Evolutionary conservation across 2,888 invertebrate genomes (phyloP).

Genomic region (Phyllotreta striolata): DNA sequence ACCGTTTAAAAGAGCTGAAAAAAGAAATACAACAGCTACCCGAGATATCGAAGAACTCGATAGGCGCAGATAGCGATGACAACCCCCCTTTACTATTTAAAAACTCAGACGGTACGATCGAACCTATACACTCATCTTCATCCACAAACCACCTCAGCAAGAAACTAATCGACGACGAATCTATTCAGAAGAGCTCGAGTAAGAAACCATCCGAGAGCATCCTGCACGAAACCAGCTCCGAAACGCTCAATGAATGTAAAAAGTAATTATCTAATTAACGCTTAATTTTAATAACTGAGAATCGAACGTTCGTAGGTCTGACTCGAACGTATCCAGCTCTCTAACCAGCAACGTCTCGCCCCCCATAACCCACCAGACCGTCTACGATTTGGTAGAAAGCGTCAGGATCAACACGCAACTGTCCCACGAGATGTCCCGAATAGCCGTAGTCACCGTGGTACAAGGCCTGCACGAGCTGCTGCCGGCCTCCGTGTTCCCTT

Average conservation of each 20-base stretch:
- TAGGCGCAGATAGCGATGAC: slow-evolving; percentile 51
- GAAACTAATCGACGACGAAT: slow-evolving; percentile 19
- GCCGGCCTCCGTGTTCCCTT: slow-evolving; percentile 68
- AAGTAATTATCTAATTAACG: slow-evolving; percentile 32
- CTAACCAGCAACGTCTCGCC: slow-evolving; percentile 53
- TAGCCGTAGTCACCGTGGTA: slow-evolving; percentile 81
- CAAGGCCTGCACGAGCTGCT: slow-evolving; percentile 66
- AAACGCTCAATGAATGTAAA: slow-evolving; percentile 47
- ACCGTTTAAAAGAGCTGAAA: slow-evolving; percentile 70
- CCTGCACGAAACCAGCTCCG: slow-evolving; percentile 36
- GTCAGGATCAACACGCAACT: slow-evolving; percentile 85
- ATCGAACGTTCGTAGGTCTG: slow-evolving; percentile 38
- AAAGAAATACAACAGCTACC: slow-evolving; percentile 64
- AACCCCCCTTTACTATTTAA: slow-evolving; percentile 53
- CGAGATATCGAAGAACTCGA: slow-evolving; percentile 51
- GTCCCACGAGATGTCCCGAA: slow-evolving; percentile 85
- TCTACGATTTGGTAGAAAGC: slow-evolving; percentile 81
- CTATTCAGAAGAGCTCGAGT: too few species aligned
- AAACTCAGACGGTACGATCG: slow-evolving; percentile 55
- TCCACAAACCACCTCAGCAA: slow-evolving; percentile 44
- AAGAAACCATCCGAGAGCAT: slow-evolving; percentile 46
- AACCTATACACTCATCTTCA: slow-evolving; percentile 46
- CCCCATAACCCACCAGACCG: slow-evolving; percentile 65
- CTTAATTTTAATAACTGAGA: neutral
- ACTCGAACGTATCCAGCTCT: slow-evolving; percentile 43